Base-by-base conservation (phyloP, 2,113 vertebrate species). In the Hippocampus guttulatus region DNA sequence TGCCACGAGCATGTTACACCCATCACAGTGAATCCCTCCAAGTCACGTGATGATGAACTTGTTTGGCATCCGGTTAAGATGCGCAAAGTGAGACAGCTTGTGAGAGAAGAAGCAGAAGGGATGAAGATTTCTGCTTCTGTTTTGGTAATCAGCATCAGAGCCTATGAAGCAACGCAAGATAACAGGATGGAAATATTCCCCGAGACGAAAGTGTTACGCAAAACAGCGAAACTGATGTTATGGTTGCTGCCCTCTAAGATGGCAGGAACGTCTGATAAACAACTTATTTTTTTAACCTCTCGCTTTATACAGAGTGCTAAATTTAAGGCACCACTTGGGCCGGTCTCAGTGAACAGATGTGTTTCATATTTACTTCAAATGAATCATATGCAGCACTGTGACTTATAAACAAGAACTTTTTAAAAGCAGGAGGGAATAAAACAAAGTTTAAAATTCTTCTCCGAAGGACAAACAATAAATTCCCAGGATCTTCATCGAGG, bases 101-200 rank as follows among this genome's bases (percentile, higher is more conserved):
- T 16, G 43, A 47, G 23, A 16, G 23, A 65, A 45, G 12, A 47
- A 65, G 63, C 40, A 45, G 61, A 64, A 64, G 33, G 62, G 62
- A 23, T 63, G 2, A 57, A 25, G 57, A 60, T 60, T 60, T 60
- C 15, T 12, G 15, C 30, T 61, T 61, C 15, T 16, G 6, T 61
- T 61, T 61, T 61, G 33, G 27, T 33, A 61, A 61, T 61, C 27
- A 18, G 58, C 27, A 33, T 33, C 27, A 33, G 27, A 61, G 58
- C 11, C 55, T 12, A 25, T 23, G 55, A 41, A 64, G 38, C 61
- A 40, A 14, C 23, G 18, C 14, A 3, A 47, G 41, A 47, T 65
- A 65, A 65, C 23, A 65, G 23, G 64, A 11, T 27, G 43, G 64
- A 65, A 65, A 47, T 65, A 65, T 47, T 65, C 14, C 21, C 41